Evolutionary conservation across 2,797 vertebrate genomes (phyloP).

Genomic region (Chlorospingus semifuscus): DNA sequence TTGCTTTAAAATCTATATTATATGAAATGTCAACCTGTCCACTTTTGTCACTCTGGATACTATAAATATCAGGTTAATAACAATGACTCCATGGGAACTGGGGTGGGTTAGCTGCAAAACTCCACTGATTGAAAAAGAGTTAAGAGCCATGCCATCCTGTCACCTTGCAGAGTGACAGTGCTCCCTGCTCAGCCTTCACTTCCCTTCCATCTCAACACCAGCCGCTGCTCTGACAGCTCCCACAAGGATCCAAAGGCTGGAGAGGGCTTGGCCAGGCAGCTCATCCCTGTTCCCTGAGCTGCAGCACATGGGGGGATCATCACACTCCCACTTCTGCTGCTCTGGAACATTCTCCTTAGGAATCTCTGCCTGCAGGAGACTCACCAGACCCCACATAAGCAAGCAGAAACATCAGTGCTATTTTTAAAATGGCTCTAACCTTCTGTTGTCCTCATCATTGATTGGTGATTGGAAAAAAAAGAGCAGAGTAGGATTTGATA

Average conservation of each 20-base stretch:
- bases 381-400: conserved; percentile 9
- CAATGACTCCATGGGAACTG: background rate
- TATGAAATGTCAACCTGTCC: background rate
- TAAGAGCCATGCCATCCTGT: background rate
- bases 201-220: background rate
- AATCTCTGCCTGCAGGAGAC: background rate
- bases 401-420: conserved; percentile 2
- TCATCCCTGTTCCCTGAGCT: background rate
- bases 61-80: background rate
- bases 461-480: conserved; percentile 38
- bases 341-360: background rate
- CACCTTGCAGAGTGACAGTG: background rate
- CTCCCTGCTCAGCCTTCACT: background rate
- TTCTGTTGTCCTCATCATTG: conserved; percentile 54
- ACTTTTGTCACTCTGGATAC: background rate
- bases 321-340: background rate
- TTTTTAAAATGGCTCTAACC: conserved; percentile 52
- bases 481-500: background rate
- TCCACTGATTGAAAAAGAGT: background rate
- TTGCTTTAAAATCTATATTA: background rate
- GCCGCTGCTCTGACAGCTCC: background rate
- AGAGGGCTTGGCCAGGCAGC: conserved; percentile 16
- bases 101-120: background rate
- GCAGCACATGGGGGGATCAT: background rate
- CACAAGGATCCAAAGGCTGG: background rate